A percentile compares a stretch with the other conserved stretches of the same genome.
Evolutionary conservation across 2,888 invertebrate genomes (phyloP).

Genomic region (Diplazon laetatorius): DNA sequence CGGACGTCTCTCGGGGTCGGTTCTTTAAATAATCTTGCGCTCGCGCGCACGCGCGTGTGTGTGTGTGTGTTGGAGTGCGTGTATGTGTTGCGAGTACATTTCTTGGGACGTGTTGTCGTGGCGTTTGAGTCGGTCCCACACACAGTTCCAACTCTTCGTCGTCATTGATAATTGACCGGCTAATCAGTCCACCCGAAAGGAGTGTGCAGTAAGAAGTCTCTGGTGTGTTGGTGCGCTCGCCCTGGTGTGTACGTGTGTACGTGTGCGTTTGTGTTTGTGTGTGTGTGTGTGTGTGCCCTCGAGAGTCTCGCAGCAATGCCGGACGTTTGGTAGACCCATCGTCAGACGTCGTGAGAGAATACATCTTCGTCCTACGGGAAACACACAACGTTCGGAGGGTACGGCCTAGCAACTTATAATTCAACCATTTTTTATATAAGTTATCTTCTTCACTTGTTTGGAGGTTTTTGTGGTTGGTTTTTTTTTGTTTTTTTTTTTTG

Average conservation of each 20-base stretch:
- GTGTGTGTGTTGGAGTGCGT: too few species aligned
- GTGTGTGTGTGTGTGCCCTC: conserved; percentile 1
- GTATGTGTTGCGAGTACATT: too few species aligned
- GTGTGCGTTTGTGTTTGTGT: too few species aligned
- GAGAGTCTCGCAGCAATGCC: conserved; percentile 55
- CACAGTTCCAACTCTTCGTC: neutral
- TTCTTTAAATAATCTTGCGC: conserved; percentile 25
- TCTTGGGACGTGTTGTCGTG: too few species aligned
- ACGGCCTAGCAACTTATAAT: conserved; percentile 5
- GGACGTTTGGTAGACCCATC: conserved; percentile 61
- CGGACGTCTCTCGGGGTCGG: conserved; percentile 12
- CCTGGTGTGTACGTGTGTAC: too few species aligned
- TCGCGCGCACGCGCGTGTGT: too few species aligned
- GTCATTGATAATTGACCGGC: conserved; percentile 63
- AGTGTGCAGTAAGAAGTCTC: too few species aligned
- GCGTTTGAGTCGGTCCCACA: too few species aligned
- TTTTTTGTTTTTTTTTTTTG: neutral
- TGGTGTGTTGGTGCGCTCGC: too few species aligned
- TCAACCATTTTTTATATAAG: conserved; percentile 34
- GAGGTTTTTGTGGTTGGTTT: neutral
- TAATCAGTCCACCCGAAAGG: conserved; percentile 51
- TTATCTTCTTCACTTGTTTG: too few species aligned
- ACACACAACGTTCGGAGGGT: neutral
- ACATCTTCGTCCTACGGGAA: conserved; percentile 18
- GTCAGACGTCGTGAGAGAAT: conserved; percentile 30